Base-by-base conservation (phyloP, 2,797 vertebrate species). In the Oryzias sinensis region DNA sequence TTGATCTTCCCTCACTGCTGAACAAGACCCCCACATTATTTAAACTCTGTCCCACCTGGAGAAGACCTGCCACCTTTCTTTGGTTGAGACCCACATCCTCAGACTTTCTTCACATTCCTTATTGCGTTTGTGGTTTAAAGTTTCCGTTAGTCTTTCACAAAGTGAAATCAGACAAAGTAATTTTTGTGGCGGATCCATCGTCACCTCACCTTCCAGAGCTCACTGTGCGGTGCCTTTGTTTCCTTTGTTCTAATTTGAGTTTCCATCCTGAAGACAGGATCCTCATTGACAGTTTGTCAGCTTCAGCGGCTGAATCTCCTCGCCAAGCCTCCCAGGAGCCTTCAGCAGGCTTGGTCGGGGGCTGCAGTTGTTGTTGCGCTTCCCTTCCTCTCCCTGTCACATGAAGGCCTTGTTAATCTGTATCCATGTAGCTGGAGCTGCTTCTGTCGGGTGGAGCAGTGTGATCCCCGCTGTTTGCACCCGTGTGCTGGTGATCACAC, bases 191-290 rank as follows among this genome's bases (percentile, higher is more conserved):
- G 11, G 4, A 50, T 66, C 48, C 64, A 37, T 72, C 40, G 5
- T 52, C 59, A 76, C 68, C 53, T 41, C 45, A 53, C 52, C 69
- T 47, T 56, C 61, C 62, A 68, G 65, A 60, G 72, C 69, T 79
- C 25, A 45, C 73, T 70, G 79, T 56, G 68, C 64, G 70, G 65
- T 61, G 65, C 76, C 67, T 77, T 74, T 68, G 61, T 81, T 79
- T 53, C 47, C 72, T 88, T 89, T 89, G 80, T 86, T 87, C 79
- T 83, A 85, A 83, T 88, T 88, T 88, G 75, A 87, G 85, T 85
- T 84, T 81, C 70, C 76, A 56, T 90, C 77, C 79, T 62, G 62
- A 74, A 83, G 86, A 88, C 84, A 82, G 66, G 80, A 78, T 79
- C 82, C 74, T 83, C 75, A 76, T 81, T 82, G 79, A 86, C 79